Conservation (phyloP, 2,888 invertebrate species). For the Cordilura impudica region DNA sequence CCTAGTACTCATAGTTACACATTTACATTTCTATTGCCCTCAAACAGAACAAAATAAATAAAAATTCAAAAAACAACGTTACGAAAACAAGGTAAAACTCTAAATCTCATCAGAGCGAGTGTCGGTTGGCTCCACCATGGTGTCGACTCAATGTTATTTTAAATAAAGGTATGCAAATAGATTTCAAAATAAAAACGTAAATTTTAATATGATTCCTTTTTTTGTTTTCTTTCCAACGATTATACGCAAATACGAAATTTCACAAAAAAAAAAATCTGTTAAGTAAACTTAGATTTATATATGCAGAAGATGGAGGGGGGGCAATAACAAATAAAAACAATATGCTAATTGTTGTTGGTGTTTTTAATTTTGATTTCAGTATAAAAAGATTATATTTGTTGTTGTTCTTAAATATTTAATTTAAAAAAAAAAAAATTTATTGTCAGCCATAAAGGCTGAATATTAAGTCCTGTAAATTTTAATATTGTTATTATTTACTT, state of each 20-base stretch:
- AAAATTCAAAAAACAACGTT: neutral
- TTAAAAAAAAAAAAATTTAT: too few species aligned
- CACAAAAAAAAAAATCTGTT: too few species aligned
- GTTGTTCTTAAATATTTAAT: neutral
- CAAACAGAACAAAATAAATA: neutral
- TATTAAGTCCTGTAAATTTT: neutral
- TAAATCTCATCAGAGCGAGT: neutral
- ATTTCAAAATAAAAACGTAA: neutral
- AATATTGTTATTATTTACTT: neutral
- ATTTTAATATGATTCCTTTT: conserved; percentile 24
- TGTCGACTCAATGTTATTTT: neutral
- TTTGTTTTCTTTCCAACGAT: neutral
- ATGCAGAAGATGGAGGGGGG: too few species aligned
- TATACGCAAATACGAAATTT: conserved; percentile 2
- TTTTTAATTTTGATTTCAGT: neutral
- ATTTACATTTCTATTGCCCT: neutral
- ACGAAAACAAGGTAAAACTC: neutral
- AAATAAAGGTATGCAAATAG: conserved; percentile 15
- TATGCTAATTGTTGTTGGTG: conserved; percentile 3
- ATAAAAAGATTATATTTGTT: neutral
- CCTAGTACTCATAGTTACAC: neutral
- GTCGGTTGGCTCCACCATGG: conserved; percentile 24
- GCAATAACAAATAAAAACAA: conserved; percentile 7
- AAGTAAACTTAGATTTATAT: too few species aligned
- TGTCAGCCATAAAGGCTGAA: too few species aligned